Evolutionary conservation across 2,888 invertebrate species (phyloP).

Genomic region (Melanophora roralis): DNA sequence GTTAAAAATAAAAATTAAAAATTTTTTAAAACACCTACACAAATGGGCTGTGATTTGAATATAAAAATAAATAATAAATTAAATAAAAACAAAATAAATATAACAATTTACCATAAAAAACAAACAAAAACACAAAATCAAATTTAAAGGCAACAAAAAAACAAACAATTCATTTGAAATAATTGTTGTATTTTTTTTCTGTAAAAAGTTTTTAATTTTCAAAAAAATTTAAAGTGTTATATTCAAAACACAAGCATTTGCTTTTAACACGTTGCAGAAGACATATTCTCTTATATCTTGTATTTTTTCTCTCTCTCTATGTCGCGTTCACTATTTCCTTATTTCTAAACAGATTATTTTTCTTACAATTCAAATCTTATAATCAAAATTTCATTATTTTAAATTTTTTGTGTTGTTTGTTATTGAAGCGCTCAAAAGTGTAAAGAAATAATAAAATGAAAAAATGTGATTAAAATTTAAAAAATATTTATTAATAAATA

Average conservation of each 20-base stretch:
- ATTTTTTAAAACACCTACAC: slow-evolving; percentile 57
- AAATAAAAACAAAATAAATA: slow-evolving; percentile 49
- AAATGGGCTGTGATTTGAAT: slow-evolving; percentile 66
- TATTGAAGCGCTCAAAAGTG: slow-evolving; percentile 33
- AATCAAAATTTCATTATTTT: slow-evolving; percentile 31
- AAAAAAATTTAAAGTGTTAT: slow-evolving; percentile 21
- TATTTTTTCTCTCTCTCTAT: neutral
- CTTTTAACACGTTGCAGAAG: slow-evolving; percentile 8
- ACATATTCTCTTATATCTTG: neutral
- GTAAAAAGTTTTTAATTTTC: neutral
- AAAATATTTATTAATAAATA: slow-evolving; percentile 58
- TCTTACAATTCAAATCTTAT: neutral
- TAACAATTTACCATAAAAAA: slow-evolving; percentile 17
- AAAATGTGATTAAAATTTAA: slow-evolving; percentile 63
- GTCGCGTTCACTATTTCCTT: neutral
- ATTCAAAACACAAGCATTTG: slow-evolving; percentile 58
- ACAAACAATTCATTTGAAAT: neutral
- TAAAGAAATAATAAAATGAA: slow-evolving; percentile 37
- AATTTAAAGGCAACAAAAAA: slow-evolving; percentile 31
- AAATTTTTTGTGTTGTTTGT: slow-evolving; percentile 33
- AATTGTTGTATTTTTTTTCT: neutral
- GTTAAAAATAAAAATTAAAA: slow-evolving; percentile 27
- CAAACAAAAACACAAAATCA: slow-evolving; percentile 34
- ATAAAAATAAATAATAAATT: slow-evolving; percentile 50
- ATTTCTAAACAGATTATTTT: neutral